Percentiles rank a stretch among this genome's conserved stretches.
These are phyloP conservation scores for Tetramorium parvispinum DNA, from an alignment of 1,140 invertebrate genomes.

Conservation along the genomic window DNA sequence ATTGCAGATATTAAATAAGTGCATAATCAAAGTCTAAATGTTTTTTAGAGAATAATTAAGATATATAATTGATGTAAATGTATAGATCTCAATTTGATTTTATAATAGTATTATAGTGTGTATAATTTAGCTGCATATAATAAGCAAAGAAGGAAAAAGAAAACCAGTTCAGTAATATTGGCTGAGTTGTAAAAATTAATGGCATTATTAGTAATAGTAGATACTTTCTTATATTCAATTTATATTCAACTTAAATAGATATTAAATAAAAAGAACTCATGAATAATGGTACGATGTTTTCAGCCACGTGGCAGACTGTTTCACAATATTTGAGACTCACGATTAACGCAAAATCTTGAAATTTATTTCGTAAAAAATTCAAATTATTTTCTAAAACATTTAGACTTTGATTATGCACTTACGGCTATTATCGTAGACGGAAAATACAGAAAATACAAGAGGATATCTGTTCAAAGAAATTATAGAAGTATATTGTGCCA, in stretches of 20 bases:
- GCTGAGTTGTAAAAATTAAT: background rate
- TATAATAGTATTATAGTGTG: background rate
- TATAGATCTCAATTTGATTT: background rate
- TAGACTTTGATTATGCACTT: background rate
- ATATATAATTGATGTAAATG: background rate
- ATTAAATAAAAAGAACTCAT: too few species aligned
- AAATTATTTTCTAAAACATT: background rate
- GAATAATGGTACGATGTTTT: too few species aligned
- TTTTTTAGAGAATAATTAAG: too few species aligned
- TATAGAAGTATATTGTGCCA: background rate
- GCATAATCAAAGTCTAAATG: too few species aligned
- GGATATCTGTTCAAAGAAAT: background rate
- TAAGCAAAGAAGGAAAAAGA: background rate
- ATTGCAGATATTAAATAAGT: too few species aligned
- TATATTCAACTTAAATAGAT: too few species aligned
- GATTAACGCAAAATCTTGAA: background rate
- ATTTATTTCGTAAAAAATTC: background rate
- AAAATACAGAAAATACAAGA: background rate
- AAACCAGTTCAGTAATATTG: background rate
- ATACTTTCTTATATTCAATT: background rate
- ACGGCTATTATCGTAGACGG: background rate
- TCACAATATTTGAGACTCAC: background rate
- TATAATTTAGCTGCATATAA: background rate
- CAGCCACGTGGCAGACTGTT: background rate
- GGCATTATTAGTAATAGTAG: background rate